These are phyloP conservation scores for Ferrisia virgata DNA, from an alignment of 2,888 invertebrate species.

Conservation along the genomic window DNA sequence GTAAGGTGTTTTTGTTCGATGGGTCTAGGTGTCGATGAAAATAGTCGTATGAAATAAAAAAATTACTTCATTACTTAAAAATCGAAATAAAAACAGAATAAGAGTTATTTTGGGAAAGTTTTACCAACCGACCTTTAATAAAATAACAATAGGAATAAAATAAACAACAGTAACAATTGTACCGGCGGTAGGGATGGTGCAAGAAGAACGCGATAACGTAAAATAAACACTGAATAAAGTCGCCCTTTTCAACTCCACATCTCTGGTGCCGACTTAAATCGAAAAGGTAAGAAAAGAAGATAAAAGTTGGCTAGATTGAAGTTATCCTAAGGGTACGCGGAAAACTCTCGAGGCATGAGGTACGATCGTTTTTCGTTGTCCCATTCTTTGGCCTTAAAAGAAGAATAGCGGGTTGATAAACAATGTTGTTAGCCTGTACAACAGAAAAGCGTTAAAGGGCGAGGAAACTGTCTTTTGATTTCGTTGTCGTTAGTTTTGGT, in stretches of 20 bases:
- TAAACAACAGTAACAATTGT: constrained; percentile 35
- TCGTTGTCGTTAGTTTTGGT: constrained; percentile 34
- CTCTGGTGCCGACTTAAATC: constrained; percentile 17
- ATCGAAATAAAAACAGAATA: not conserved
- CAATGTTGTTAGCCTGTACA: constrained; percentile 14
- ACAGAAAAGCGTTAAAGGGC: not conserved
- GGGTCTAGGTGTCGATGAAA: no score
- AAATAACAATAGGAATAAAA: constrained; percentile 29
- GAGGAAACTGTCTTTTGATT: not conserved
- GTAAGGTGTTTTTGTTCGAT: not conserved
- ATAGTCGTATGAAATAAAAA: not conserved
- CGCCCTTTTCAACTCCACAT: constrained; percentile 18
- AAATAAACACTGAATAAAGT: constrained; percentile 34
- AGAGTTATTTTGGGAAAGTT: constrained; percentile 31
- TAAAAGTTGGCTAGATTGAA: constrained; percentile 36
- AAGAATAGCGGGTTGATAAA: constrained; percentile 31
- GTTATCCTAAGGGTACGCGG: constrained; percentile 18
- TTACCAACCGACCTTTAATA: constrained; percentile 29
- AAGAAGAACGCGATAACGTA: constrained; percentile 25
- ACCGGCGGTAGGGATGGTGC: not conserved
- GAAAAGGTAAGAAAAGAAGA: constrained; percentile 24
- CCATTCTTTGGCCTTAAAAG: constrained; percentile 24
- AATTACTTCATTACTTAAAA: not conserved
- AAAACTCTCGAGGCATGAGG: constrained; percentile 29
- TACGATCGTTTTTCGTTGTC: constrained; percentile 9